A percentile compares a stretch with the other conserved stretches of the same genome.
Conservation (phyloP, 2,113 vertebrate species). For the Forbesichthys agassizii region DNA sequence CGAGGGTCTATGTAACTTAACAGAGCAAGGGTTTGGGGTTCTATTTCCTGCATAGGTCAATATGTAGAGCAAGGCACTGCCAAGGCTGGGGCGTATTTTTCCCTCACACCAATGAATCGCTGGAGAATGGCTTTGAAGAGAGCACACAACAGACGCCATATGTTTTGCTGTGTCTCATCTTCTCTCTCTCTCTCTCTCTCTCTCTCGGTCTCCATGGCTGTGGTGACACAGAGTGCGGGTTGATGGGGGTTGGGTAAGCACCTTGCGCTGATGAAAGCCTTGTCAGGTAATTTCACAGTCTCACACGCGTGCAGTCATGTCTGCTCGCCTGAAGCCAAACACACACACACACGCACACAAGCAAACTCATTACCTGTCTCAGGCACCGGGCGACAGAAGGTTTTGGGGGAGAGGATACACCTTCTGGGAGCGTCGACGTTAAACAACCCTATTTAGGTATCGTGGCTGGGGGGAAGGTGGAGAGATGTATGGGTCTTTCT, state of each 20-base stretch:
- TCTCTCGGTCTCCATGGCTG: slow-evolving; percentile 35
- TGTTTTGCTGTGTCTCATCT: slow-evolving; percentile 37
- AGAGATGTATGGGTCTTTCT: slow-evolving; percentile 30
- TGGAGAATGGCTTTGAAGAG: not conserved
- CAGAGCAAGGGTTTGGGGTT: not conserved
- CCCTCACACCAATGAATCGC: not conserved
- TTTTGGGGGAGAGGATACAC: slow-evolving; percentile 39
- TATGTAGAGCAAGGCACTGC: not conserved
- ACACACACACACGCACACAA: not conserved
- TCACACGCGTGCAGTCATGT: slow-evolving; percentile 64
- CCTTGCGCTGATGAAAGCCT: slow-evolving; percentile 53
- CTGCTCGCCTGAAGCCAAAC: slow-evolving; percentile 51
- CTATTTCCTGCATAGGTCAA: not conserved
- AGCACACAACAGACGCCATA: slow-evolving; percentile 40
- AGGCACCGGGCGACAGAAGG: slow-evolving; percentile 15
- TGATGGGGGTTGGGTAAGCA: slow-evolving; percentile 19
- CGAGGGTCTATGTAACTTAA: not conserved
- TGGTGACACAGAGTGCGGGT: slow-evolving; percentile 32
- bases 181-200: not conserved
- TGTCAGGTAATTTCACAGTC: slow-evolving; percentile 74
- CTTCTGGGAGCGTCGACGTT: slow-evolving; percentile 65
- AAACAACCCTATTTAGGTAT: slow-evolving; percentile 62
- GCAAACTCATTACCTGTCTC: slow-evolving; percentile 73
- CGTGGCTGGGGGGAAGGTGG: not conserved
- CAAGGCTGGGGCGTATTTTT: not conserved